Base-by-base conservation (phyloP, 1,140 invertebrate genomes). In the Mylabris phalerata region DNA sequence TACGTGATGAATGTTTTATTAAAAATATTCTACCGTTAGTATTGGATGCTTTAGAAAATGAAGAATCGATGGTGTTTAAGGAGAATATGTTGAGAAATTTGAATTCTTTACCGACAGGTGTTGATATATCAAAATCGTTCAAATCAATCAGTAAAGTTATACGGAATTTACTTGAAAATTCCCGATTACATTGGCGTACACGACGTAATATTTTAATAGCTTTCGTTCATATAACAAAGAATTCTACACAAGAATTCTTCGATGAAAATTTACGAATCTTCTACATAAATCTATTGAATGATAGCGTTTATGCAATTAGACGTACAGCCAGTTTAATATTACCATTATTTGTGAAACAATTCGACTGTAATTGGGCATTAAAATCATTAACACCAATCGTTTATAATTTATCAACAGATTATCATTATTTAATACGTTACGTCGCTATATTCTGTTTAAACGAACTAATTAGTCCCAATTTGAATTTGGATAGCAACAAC, bases 271-370 rank as follows among this genome's bases (percentile, higher is more conserved):
- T 72, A 9, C 63, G 68, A 51, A 43, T 63, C 3, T 69, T 68
- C 54, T 73, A 69, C 47, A 55, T 62, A 7, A 58, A 61, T 9
- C 46, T 73, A n/a, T 46, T 71, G 25, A 68, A 62, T 39, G 71
- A 73, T 57, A 25, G 50, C 0, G 63, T 71, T 39, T 69, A 64
- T 42, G 67, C 67, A 3, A 61, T 73, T 3, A 62, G 71, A 61
- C 61, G 67, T 49, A 67, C 62, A 5, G 69, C 68, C 2, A 60
- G 63, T 10, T 50, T 70, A 40, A 65, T 72, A 10, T 46, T 73
- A n/a, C 71, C 71, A 7, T 42, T 72, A 6, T 46, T 73, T 5
- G 56, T 66, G 1, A 71, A 72, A 51, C 59, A 64, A 26, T 73
- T 67, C 46, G 70, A 69, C 1, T 64, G 69, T 13, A 63, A 57